Conservation (phyloP, 2,888 invertebrate genomes). For the Cephonodes hylas region DNA sequence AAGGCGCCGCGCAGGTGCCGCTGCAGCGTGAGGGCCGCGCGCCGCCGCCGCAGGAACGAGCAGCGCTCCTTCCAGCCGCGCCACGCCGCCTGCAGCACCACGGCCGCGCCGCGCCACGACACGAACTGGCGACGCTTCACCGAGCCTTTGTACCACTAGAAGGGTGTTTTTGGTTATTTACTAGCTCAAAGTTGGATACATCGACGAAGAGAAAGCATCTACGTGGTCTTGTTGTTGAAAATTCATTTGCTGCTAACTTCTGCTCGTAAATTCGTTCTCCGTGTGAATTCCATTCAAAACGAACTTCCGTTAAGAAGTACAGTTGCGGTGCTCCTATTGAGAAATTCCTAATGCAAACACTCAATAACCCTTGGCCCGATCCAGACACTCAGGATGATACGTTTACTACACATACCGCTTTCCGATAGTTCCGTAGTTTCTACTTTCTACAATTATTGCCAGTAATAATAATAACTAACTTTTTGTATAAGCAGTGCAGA, state of each 20-base stretch:
- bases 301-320: too few relatives aligned
- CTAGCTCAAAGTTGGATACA: too few relatives aligned
- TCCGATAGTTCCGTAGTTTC: too few relatives aligned
- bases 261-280: not conserved
- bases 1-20: slow-evolving; percentile 93
- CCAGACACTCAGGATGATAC: too few relatives aligned
- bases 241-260: not conserved
- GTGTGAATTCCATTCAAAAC: too few relatives aligned
- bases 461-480: slow-evolving; percentile 43
- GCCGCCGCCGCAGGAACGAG: slow-evolving; percentile 88
- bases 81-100: slow-evolving; percentile 91
- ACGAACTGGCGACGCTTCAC: slow-evolving; percentile 84
- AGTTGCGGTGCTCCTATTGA: too few relatives aligned
- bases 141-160: slow-evolving; percentile 84
- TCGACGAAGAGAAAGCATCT: too few relatives aligned
- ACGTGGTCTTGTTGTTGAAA: too few relatives aligned
- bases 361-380: too few relatives aligned
- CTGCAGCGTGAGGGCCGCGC: slow-evolving; percentile 93
- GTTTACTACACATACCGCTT: too few relatives aligned
- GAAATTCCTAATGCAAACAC: too few relatives aligned
- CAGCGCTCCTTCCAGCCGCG: slow-evolving; percentile 92
- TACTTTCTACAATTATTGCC: not conserved
- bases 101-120: slow-evolving; percentile 83
- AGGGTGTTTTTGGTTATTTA: not conserved
- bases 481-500: slow-evolving; percentile 90